These are phyloP conservation scores for Coremacera marginata DNA, from an alignment of 2,888 invertebrate genomes.

Conservation along the genomic window DNA sequence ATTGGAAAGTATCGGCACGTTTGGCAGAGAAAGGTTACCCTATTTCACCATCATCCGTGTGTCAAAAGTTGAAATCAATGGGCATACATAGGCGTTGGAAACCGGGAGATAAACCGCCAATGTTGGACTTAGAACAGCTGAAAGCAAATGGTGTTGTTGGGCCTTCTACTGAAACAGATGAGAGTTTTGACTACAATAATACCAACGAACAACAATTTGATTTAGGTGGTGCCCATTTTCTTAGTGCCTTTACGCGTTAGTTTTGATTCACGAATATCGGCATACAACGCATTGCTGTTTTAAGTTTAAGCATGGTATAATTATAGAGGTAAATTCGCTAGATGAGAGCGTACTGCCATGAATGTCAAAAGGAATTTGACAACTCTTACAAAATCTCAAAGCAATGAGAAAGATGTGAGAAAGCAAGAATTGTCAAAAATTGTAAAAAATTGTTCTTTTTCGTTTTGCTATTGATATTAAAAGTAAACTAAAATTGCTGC, in stretches of 20 bases:
- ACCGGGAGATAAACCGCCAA: constrained; percentile 66
- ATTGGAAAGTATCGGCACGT: constrained; percentile 68
- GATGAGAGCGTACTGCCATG: too few species aligned
- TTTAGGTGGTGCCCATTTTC: constrained; percentile 66
- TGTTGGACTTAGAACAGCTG: constrained; percentile 62
- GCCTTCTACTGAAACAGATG: constrained; percentile 11
- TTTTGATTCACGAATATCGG: background rate
- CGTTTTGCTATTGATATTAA: too few species aligned
- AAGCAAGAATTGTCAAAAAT: too few species aligned
- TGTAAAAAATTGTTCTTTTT: too few species aligned
- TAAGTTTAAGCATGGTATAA: background rate
- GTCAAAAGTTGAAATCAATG: constrained; percentile 68
- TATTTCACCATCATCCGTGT: constrained; percentile 68
- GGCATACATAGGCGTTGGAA: constrained; percentile 68
- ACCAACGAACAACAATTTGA: constrained; percentile 63
- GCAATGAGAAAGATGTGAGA: too few species aligned
- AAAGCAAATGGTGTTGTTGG: constrained; percentile 52
- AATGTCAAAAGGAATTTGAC: too few species aligned
- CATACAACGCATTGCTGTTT: background rate
- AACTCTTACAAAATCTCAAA: too few species aligned
- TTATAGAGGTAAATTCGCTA: too few species aligned
- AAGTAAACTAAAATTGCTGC: too few species aligned
- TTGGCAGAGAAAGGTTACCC: constrained; percentile 67
- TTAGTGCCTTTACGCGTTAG: constrained; percentile 67
- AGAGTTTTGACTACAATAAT: constrained; percentile 50